These are phyloP conservation scores for Drosophila picticornis DNA, from an alignment of 2,888 invertebrate species.

Conservation along the genomic window DNA sequence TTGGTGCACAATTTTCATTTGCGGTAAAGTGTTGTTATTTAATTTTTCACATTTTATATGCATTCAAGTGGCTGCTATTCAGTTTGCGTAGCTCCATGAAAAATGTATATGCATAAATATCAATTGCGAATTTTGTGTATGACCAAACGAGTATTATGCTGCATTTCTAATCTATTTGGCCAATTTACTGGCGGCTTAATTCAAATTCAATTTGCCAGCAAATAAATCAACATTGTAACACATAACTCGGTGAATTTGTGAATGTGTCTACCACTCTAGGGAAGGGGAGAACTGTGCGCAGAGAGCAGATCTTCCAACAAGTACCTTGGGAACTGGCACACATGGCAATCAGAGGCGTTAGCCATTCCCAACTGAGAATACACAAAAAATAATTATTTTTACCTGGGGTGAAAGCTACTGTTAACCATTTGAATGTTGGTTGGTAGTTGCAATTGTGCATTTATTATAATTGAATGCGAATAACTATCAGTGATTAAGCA, in stretches of 20 bases:
- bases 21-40: conserved; percentile 26
- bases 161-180: conserved; percentile 31
- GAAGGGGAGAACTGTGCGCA: background rate
- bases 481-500: conserved; percentile 11
- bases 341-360: conserved; percentile 54
- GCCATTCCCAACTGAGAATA: conserved; percentile 34
- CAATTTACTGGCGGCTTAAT: conserved; percentile 27
- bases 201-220: conserved; percentile 32
- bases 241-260: background rate
- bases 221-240: conserved; percentile 37
- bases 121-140: conserved; percentile 10
- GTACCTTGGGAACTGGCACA: conserved; percentile 59
- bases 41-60: conserved; percentile 32
- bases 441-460: conserved; percentile 5
- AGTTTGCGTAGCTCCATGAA: background rate
- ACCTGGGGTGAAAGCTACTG: conserved; percentile 24
- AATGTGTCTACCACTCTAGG: background rate
- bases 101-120: background rate
- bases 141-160: conserved; percentile 2
- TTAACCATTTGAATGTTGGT: conserved; percentile 18
- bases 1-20: conserved; percentile 31
- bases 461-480: conserved; percentile 6
- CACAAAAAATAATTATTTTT: conserved; percentile 12
- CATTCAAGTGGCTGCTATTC: conserved; percentile 17
- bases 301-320: conserved; percentile 24